Percentiles rank a stretch among this genome's conserved stretches.
Evolutionary conservation across 2,797 vertebrate genomes (phyloP).

Genomic region (Macroramphosus scolopax): DNA sequence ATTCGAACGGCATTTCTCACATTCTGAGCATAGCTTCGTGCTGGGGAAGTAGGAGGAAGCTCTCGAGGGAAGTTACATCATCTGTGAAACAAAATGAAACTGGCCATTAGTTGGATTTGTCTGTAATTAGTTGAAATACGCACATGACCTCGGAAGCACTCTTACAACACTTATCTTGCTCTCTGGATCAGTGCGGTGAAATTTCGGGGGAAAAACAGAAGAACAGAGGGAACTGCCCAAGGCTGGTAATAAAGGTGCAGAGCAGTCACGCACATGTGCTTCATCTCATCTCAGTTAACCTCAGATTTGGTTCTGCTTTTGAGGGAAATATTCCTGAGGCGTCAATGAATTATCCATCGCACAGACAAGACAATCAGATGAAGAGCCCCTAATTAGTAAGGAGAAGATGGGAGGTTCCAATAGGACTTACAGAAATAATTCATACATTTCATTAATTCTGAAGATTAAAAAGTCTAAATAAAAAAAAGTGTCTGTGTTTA

Average conservation of each 20-base stretch:
- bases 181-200: slow-evolving; percentile 51
- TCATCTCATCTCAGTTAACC: slow-evolving; percentile 50
- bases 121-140: slow-evolving; percentile 33
- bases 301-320: neutral
- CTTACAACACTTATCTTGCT: slow-evolving; percentile 54
- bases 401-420: too few relatives aligned
- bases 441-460: too few relatives aligned
- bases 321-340: too few relatives aligned
- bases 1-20: slow-evolving; percentile 34
- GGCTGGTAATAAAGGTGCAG: slow-evolving; percentile 49
- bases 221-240: slow-evolving; percentile 43
- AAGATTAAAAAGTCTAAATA: too few relatives aligned
- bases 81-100: slow-evolving; percentile 23
- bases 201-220: slow-evolving; percentile 44
- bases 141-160: slow-evolving; percentile 17
- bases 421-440: too few relatives aligned
- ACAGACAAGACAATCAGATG: too few relatives aligned
- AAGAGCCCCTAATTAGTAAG: too few relatives aligned
- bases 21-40: too few relatives aligned
- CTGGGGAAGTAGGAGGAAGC: slow-evolving; percentile 6
- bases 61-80: slow-evolving; percentile 38
- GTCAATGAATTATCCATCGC: too few relatives aligned
- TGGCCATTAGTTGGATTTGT: slow-evolving; percentile 54
- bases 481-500: too few relatives aligned
- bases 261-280: slow-evolving; percentile 78